Evolutionary conservation across 2,797 vertebrate species (phyloP), one percentile per base, ranked within the genome.

Genomic region (Adelosebastes latens): DNA sequence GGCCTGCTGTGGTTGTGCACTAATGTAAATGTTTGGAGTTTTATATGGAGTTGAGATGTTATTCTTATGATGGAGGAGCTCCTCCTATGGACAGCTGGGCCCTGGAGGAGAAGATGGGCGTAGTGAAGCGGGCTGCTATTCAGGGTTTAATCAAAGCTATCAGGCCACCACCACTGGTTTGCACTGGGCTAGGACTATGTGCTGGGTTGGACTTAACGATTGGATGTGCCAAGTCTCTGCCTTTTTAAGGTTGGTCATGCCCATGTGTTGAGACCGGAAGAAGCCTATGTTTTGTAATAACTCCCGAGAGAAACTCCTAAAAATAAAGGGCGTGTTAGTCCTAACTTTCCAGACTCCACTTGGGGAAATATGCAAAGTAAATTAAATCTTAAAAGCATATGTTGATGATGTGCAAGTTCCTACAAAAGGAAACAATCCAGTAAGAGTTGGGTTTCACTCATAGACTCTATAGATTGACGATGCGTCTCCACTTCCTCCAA

Each of bases 11-110:
- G 94, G 92, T 93, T 89, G 49, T 89, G 92, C 89, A 92, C 92
- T 94, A 93, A 94, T 94, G 93, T 94, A 95, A 95, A 95, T 94
- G 93, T 95, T 96, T 93, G 91, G 90, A 93, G 92, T 94, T 95
- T 95, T 94, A 91, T 93, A 92, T 92, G 91, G 89, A 93, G 92
- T 92, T 86, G 88, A 90, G 92, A 91, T 93, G 93, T 92, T 92
- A 90, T 96, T 94, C 92, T 94, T 92, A 91, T 91, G 94, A 93
- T 89, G 86, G 88, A 91, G 89, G 86, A 93, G 86, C 90, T 93
- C 89, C 92, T 93, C 93, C 89, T 92, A 91, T 86, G 88, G 83
- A 92, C 95, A 95, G 94, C 94, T 95, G 93, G 83, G 75, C 83
- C 82, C 84, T 59, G 72, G 83, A 83, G 83, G 80, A 89, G 84